A percentile compares a stretch with the other conserved stretches of the same genome.
phyloP scores from a whole-genome alignment of 1,140 invertebrate species.

The Zeugodacus cucurbitae region DNA sequence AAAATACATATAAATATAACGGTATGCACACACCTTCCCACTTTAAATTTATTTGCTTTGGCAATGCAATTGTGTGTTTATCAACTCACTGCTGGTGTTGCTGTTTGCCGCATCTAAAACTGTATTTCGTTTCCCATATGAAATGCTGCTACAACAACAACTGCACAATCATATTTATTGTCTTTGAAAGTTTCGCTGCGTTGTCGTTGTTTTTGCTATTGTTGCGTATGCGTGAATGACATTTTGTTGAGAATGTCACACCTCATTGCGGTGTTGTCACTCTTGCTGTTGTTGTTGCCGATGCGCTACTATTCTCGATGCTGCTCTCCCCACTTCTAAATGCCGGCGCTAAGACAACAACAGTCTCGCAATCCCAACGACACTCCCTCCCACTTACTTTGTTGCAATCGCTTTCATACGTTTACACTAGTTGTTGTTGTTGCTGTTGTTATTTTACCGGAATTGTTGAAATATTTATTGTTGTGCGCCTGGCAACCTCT shows the following conservation, averaged over 20 bases:
- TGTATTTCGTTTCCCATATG: background rate
- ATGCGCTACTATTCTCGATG: background rate
- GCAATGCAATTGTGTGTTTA: no score
- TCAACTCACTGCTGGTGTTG: no score
- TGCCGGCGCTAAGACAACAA: background rate
- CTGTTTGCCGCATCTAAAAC: background rate
- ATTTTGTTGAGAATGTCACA: conserved; percentile 44
- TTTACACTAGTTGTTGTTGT: background rate
- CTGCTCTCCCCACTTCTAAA: background rate
- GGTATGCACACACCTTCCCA: no score
- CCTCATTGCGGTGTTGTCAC: conserved; percentile 35
- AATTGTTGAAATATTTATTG: conserved; percentile 38
- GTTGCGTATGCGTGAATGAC: background rate
- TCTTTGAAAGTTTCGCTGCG: background rate
- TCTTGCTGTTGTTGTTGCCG: background rate
- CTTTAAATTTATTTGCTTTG: no score
- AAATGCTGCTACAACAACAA: background rate
- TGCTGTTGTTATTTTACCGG: background rate
- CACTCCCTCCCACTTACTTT: background rate
- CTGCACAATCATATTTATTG: background rate
- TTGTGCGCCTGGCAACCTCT: conserved; percentile 15
- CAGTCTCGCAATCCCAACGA: background rate
- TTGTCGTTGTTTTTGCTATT: background rate
- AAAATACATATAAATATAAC: no score
- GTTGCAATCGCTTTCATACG: background rate